phyloP scores from a whole-genome alignment of 2,113 vertebrate genomes.

The Eclectus roratus region DNA sequence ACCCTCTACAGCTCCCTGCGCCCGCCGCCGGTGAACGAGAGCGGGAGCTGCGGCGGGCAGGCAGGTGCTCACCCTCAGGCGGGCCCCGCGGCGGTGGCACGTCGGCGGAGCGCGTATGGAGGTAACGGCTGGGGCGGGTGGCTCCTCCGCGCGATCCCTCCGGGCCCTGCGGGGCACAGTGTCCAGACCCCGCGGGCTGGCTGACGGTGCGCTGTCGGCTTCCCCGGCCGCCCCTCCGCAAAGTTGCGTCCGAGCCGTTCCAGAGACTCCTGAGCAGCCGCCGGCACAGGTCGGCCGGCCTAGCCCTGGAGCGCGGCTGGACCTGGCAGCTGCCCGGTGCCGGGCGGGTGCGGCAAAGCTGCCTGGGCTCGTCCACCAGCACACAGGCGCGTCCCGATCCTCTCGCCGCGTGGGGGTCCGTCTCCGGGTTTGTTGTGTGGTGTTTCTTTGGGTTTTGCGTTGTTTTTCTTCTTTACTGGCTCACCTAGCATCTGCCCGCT shows the following conservation, averaged over 20 bases:
- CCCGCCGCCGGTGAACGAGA: background rate
- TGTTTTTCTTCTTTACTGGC: background rate
- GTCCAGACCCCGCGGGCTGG: background rate
- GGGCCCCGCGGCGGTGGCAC: background rate
- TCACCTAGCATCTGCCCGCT: slow-evolving; percentile 20
- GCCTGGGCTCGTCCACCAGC: background rate
- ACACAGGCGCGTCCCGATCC: background rate
- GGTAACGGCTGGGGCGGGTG: background rate
- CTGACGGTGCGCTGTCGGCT: background rate
- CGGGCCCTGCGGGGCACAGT: background rate
- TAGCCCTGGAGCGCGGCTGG: background rate
- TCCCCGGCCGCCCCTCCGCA: background rate
- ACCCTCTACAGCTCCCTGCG: background rate
- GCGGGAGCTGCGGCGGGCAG: background rate
- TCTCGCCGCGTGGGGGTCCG: background rate
- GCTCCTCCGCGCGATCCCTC: background rate
- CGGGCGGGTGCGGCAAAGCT: background rate
- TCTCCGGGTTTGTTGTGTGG: background rate
- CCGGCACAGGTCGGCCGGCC: background rate
- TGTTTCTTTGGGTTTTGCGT: background rate
- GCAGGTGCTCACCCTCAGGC: background rate
- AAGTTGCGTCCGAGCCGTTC: background rate
- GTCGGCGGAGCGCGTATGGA: background rate
- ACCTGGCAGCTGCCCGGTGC: background rate
- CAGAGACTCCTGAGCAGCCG: background rate